Percentiles rank a stretch among this genome's conserved stretches.
phyloP scores from a whole-genome alignment of 2,888 invertebrate genomes.

The Pammene fasciana region DNA sequence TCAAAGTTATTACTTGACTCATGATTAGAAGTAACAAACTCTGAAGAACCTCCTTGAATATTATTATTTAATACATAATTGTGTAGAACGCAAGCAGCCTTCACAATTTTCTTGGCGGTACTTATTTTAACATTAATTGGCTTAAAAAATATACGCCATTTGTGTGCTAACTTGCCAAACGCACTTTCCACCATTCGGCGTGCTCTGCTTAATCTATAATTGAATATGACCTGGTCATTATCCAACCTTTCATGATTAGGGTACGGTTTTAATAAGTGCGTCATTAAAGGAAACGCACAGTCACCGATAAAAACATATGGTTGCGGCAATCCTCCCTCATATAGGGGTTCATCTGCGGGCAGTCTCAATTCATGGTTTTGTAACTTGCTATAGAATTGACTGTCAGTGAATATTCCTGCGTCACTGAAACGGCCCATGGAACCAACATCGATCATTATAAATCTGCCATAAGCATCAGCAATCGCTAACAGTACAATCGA shows the following conservation, averaged over 20 bases:
- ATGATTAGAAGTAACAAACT: conserved; percentile 25
- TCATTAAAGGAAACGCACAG: conserved; percentile 38
- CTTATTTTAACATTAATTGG: conserved; percentile 34
- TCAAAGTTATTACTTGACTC: conserved; percentile 29
- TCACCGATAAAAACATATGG: conserved; percentile 44
- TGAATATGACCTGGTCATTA: conserved; percentile 36
- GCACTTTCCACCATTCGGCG: conserved; percentile 34
- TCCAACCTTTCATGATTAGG: conserved; percentile 36
- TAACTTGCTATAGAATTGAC: conserved; percentile 29
- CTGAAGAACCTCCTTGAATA: conserved; percentile 10
- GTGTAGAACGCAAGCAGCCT: conserved; percentile 37
- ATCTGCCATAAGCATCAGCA: conserved; percentile 43
- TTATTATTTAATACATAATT: conserved; percentile 30
- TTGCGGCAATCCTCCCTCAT: conserved; percentile 34
- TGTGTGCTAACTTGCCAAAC: conserved; percentile 30
- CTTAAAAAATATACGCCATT: conserved; percentile 37
- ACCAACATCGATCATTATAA: conserved; percentile 44
- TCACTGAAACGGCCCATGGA: conserved; percentile 43
- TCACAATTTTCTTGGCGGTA: conserved; percentile 38
- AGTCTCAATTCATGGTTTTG: conserved; percentile 38
- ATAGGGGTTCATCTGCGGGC: conserved; percentile 32
- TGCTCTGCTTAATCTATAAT: conserved; percentile 40
- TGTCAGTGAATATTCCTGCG: conserved; percentile 43
- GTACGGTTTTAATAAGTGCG: conserved; percentile 36
- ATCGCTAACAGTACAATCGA: conserved; percentile 42